phyloP scores from a whole-genome alignment of 2,797 vertebrate genomes.

The Falco peregrinus region DNA sequence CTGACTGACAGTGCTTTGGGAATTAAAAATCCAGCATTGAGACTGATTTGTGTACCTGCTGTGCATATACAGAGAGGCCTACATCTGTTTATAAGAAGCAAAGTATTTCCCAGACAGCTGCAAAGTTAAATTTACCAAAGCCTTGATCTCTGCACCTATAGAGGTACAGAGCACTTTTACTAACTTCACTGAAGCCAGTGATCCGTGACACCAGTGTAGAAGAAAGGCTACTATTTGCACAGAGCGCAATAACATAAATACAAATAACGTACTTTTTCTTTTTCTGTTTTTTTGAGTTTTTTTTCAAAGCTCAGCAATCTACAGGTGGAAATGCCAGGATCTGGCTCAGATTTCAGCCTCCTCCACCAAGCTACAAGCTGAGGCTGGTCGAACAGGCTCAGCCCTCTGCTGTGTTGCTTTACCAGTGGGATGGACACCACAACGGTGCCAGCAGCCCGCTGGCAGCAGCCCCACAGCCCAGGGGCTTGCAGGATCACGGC shows the following conservation, averaged over 20 bases:
- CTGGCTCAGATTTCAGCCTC: background rate
- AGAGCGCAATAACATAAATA: background rate
- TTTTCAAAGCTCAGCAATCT: background rate
- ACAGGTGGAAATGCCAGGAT: background rate
- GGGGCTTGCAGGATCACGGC: too few species aligned
- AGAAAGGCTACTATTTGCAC: background rate
- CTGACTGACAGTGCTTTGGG: background rate
- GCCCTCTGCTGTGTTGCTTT: background rate
- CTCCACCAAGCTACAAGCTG: background rate
- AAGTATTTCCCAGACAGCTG: background rate
- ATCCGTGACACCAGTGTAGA: background rate
- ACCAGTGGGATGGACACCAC: background rate
- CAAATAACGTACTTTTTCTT: background rate
- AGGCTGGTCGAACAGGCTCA: background rate
- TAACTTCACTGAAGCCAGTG: background rate
- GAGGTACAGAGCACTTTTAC: background rate
- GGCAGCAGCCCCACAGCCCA: background rate
- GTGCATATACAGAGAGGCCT: background rate
- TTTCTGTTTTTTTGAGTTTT: background rate
- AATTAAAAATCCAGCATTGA: background rate
- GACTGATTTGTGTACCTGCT: background rate
- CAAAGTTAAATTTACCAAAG: background rate
- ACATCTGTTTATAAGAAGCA: background rate
- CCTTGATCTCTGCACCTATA: background rate
- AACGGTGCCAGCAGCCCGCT: background rate